Conservation (phyloP, 2,113 vertebrate species). For the Leptobrachium leishanense region DNA sequence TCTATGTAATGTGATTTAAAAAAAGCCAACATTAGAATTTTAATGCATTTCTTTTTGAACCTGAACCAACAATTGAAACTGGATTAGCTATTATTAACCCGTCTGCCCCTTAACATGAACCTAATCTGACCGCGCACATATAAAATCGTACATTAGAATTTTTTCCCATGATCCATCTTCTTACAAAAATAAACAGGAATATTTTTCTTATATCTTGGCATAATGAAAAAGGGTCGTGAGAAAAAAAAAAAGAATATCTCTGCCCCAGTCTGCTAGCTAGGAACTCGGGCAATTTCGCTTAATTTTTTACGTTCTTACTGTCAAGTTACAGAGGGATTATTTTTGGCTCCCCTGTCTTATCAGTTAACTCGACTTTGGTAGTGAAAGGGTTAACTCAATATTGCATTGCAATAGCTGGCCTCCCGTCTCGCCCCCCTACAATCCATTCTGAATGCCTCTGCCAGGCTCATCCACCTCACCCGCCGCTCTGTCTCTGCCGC, state of each 20-base stretch:
- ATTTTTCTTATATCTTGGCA: slow-evolving; percentile 23
- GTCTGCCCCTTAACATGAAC: background rate
- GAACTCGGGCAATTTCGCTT: background rate
- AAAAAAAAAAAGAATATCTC: slow-evolving; percentile 11
- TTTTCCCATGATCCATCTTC: slow-evolving; percentile 17
- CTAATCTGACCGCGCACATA: slow-evolving; percentile 14
- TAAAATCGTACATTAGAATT: background rate
- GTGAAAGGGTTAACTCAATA: no score
- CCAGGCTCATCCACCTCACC: no score
- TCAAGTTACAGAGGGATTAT: slow-evolving; percentile 14
- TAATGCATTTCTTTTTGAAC: background rate
- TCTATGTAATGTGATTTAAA: no score
- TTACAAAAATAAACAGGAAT: slow-evolving; percentile 23
- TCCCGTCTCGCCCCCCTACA: no score
- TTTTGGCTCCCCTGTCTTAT: background rate
- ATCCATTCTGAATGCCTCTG: no score
- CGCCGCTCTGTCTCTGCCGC: no score
- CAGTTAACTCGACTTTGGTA: no score
- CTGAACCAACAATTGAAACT: background rate
- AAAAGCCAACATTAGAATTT: background rate
- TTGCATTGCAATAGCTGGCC: no score
- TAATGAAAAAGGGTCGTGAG: slow-evolving; percentile 36
- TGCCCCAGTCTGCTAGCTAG: background rate
- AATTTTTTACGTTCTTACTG: background rate
- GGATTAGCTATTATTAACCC: background rate